A percentile compares a stretch with the other conserved stretches of the same genome.
These are phyloP conservation scores for Stictocephala bisonia DNA, from an alignment of 2,888 invertebrate species.

Conservation along the genomic window DNA sequence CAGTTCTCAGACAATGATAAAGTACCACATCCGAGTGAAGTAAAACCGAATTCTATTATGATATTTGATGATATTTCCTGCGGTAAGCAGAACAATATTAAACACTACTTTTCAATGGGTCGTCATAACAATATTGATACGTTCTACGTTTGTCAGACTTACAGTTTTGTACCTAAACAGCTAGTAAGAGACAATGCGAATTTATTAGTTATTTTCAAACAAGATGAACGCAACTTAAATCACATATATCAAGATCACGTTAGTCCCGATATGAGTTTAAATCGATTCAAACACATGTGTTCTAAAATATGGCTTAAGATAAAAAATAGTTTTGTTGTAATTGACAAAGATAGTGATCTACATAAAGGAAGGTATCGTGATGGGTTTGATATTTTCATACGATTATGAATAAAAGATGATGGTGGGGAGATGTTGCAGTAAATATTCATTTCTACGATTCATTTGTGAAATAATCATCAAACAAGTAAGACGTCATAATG, in stretches of 20 bases:
- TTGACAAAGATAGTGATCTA: constrained; percentile 56
- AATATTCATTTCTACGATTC: too few relatives aligned
- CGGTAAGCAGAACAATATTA: constrained; percentile 30
- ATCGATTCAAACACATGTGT: constrained; percentile 60
- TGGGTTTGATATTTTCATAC: constrained; percentile 58
- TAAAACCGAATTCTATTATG: constrained; percentile 27
- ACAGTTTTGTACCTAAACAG: constrained; percentile 61
- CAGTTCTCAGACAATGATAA: constrained; percentile 2
- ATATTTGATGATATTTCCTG: constrained; percentile 42
- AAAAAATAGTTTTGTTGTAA: constrained; percentile 44
- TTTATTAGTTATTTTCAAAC: constrained; percentile 62
- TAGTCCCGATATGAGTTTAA: constrained; percentile 46
- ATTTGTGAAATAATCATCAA: too few relatives aligned
- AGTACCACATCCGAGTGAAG: constrained; percentile 14
- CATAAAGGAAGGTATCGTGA: constrained; percentile 60
- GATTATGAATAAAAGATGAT: too few relatives aligned
- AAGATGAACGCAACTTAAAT: constrained; percentile 62
- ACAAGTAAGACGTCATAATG: too few relatives aligned
- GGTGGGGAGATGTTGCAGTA: too few relatives aligned
- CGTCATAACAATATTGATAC: constrained; percentile 39
- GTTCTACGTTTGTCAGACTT: constrained; percentile 43
- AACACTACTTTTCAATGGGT: constrained; percentile 33
- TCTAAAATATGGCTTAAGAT: constrained; percentile 59
- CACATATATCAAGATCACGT: constrained; percentile 56
- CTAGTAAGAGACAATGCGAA: constrained; percentile 63